Evolutionary conservation across 1,140 invertebrate species (phyloP).

Genomic region (Antheraea mylitta): DNA sequence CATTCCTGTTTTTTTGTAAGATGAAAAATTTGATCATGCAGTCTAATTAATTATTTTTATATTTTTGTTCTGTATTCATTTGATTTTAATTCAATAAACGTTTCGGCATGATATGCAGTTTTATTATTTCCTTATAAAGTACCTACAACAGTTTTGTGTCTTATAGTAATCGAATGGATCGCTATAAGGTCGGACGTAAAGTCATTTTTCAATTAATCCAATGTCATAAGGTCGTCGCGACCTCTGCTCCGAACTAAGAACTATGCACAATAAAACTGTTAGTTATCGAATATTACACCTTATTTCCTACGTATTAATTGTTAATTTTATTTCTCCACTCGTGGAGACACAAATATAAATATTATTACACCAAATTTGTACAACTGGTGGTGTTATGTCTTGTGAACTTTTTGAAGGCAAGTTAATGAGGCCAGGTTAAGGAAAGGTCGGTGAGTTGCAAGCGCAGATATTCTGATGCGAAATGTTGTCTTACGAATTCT

Average conservation of each 20-base stretch:
- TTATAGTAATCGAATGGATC: conserved; percentile 43
- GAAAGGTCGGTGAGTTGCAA: conserved; percentile 1
- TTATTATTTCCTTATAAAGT: conserved; percentile 31
- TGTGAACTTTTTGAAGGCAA: conserved; percentile 8
- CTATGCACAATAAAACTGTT: conserved; percentile 8
- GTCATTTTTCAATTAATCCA: conserved; percentile 72
- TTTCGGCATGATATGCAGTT: conserved; percentile 49
- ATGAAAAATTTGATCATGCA: conserved; percentile 76
- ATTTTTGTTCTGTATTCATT: conserved; percentile 41
- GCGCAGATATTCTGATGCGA: background rate
- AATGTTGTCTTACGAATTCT: background rate
- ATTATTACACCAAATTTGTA: conserved; percentile 39
- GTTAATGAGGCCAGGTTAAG: conserved; percentile 10
- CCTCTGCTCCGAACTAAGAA: conserved; percentile 43
- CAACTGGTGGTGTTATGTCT: conserved; percentile 31
- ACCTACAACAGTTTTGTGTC: conserved; percentile 47
- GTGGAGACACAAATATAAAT: conserved; percentile 25
- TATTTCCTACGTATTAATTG: conserved; percentile 23
- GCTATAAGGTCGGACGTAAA: conserved; percentile 52
- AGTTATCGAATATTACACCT: conserved; percentile 25
- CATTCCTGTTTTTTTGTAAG: conserved; percentile 70
- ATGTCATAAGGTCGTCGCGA: conserved; percentile 63
- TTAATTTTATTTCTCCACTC: conserved; percentile 17
- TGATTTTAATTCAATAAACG: conserved; percentile 54
- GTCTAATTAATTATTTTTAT: conserved; percentile 46